phyloP scores from a whole-genome alignment of 2,797 vertebrate species.

The Tenualosa thibaudeaui region DNA sequence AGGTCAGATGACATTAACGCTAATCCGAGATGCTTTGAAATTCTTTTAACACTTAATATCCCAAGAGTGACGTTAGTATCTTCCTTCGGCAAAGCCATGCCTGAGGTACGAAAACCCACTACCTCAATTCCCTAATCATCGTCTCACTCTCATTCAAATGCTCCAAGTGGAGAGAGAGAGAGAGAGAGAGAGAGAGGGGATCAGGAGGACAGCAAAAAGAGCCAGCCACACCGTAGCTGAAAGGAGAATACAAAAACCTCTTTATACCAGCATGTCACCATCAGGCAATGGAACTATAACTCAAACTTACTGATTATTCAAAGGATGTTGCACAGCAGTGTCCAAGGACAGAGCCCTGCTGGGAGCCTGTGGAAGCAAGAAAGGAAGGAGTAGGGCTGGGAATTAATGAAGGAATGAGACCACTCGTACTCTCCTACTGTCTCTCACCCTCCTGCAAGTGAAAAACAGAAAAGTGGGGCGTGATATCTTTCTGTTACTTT shows the following conservation, averaged over 20 bases:
- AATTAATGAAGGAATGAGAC: constrained; percentile 58
- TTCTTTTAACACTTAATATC: constrained; percentile 41
- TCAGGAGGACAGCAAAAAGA: constrained; percentile 34
- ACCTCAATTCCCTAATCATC: background rate
- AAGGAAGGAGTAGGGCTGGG: constrained; percentile 30
- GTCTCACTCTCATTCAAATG: constrained; percentile 14
- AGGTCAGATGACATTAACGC: constrained; percentile 48
- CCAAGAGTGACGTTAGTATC: constrained; percentile 19
- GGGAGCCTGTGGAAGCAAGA: constrained; percentile 45
- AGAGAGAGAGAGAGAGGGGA: constrained; percentile 22
- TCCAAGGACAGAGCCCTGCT: constrained; percentile 56
- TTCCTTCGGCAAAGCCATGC: background rate
- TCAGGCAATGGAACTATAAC: constrained; percentile 54
- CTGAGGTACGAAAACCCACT: background rate
- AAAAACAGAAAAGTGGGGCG: background rate
- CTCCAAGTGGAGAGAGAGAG: constrained; percentile 25
- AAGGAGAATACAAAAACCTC: constrained; percentile 44
- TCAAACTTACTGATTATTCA: constrained; percentile 61
- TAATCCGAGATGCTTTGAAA: constrained; percentile 46
- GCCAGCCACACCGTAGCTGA: constrained; percentile 12
- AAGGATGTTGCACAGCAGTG: constrained; percentile 53
- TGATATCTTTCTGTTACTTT: background rate
- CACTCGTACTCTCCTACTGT: constrained; percentile 4
- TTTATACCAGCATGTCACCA: constrained; percentile 54
- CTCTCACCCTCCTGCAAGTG: background rate